Percentiles rank a stretch among this genome's conserved stretches.
phyloP scores from a whole-genome alignment of 2,113 vertebrate genomes.

The Sapajus apella region DNA sequence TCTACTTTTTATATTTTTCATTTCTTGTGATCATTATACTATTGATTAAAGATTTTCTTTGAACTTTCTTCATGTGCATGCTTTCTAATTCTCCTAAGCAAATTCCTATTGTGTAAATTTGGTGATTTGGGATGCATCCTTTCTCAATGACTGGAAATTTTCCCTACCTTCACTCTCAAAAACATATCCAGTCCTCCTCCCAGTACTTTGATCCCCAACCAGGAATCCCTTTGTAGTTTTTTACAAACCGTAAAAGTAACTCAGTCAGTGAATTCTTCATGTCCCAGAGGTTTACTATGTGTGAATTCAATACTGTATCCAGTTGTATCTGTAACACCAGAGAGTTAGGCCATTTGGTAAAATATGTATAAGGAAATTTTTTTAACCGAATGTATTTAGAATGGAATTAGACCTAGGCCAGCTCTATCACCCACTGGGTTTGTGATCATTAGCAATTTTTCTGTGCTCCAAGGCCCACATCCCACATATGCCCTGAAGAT shows the following conservation, averaged over 20 bases:
- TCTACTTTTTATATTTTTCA: neutral
- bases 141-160: neutral
- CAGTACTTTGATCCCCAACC: neutral
- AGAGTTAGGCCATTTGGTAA: neutral
- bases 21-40: neutral
- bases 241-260: neutral
- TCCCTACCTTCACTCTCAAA: neutral
- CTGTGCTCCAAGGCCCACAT: neutral
- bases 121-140: neutral
- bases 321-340: neutral
- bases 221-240: neutral
- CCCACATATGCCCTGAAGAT: neutral
- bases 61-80: neutral
- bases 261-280: neutral
- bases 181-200: neutral
- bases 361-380: neutral
- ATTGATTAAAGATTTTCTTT: neutral
- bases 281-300: neutral
- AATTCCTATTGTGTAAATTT: neutral
- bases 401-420: neutral
- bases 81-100: neutral
- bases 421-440: neutral
- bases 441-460: neutral
- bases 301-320: neutral
- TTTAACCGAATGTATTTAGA: neutral